Evolutionary conservation across 2,113 vertebrate genomes (phyloP).

Genomic region (Gorilla gorilla): DNA sequence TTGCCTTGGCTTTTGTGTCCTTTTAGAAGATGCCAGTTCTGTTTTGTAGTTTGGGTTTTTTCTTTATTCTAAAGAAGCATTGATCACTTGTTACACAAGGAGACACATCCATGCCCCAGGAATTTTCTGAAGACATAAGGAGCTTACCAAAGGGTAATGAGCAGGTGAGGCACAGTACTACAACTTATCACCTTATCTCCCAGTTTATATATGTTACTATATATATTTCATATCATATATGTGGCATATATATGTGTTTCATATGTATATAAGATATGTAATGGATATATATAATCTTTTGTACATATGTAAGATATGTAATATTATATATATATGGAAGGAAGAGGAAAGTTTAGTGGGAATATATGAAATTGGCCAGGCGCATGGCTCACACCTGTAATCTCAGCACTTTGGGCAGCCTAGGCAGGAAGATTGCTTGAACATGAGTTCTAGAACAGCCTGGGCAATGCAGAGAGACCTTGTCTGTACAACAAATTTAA

Average conservation of each 20-base stretch:
- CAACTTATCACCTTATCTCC: background rate
- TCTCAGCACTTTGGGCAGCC: no score
- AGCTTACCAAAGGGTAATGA: background rate
- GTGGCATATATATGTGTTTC: no score
- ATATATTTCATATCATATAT: no score
- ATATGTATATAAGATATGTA: no score
- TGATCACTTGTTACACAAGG: background rate
- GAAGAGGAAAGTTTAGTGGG: background rate
- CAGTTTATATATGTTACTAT: background rate
- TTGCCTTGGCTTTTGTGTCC: background rate
- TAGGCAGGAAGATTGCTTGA: no score
- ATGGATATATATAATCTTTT: no score
- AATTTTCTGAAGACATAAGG: background rate
- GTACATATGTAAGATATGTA: no score
- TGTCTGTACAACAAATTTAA: no score
- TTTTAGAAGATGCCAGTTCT: background rate
- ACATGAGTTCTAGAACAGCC: no score
- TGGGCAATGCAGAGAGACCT: no score
- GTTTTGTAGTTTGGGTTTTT: background rate
- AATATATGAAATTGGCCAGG: background rate
- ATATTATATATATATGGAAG: background rate
- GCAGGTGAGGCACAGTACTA: no score
- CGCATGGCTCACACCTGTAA: no score
- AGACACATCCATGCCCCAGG: background rate
- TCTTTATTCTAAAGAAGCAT: slow-evolving; percentile 30